Base-by-base conservation (phyloP, 2,113 vertebrate genomes). In the Mormoops blainvillei region DNA sequence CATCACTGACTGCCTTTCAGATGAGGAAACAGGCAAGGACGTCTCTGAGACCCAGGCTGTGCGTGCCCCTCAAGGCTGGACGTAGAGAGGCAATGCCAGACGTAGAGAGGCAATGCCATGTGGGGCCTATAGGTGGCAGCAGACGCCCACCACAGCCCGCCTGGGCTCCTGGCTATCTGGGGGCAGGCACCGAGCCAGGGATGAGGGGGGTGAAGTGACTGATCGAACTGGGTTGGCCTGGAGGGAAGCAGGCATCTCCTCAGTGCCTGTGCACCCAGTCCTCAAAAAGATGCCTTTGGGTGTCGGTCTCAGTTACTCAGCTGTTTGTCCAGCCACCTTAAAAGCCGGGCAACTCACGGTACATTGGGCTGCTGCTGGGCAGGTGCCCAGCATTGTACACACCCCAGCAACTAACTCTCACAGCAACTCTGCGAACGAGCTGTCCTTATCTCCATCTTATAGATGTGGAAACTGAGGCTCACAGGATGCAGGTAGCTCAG, bases 61-160 rank as follows among this genome's bases (percentile, higher is more conserved):
- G 22, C 7, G 26, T 12, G 12, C 20, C 19, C 20, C 36, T 9
- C 20, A 1, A 2, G 9, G 33, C 54, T 2, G 78, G 56, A 54
- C 1, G 7, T 54, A 38, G 24, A 76, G 13, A 48, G 76, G 52
- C 95, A 9, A 89, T 96, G 94, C 97, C 12, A 31, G 56, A 54
- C 1, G 7, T 54, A 38, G 24, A 76, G 13, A 48, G 76, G 52
- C 95, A 9, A 89, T 96, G 94, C 97, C 12, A 31, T 0, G 1
- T 7, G 31, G 43, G 3, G 84, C 95, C 98, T 97, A 94, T 97
- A 98, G 98, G 77, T 98, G 98, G 98, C 98, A 98, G 98, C 97
- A 98, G 96, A 97, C 68, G 54, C 96, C 63, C 50, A 74, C 52
- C 38, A 7, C 85, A 93, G 36, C 45, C 9, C 26, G 15, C 28